These are phyloP conservation scores for Dasysyrphus tricinctus DNA, from an alignment of 2,888 invertebrate species.

Conservation along the genomic window DNA sequence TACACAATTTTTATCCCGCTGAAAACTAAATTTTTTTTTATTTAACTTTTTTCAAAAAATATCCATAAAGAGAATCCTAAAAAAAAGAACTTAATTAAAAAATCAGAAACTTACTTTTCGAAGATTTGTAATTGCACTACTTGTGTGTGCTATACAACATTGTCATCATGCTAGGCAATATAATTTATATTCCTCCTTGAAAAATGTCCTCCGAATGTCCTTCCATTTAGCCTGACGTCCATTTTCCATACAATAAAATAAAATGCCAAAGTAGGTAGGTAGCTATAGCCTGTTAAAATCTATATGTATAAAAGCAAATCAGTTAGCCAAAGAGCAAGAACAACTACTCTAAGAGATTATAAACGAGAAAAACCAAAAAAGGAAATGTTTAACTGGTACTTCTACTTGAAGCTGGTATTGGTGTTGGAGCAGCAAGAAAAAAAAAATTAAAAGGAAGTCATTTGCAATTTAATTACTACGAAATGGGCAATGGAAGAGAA, in stretches of 20 bases:
- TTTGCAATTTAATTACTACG: slow-evolving; percentile 84
- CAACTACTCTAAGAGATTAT: slow-evolving; percentile 4
- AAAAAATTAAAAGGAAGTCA: slow-evolving; percentile 80
- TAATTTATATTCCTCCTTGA: slow-evolving; percentile 38
- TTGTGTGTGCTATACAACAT: slow-evolving; percentile 31
- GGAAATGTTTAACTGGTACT: slow-evolving; percentile 47
- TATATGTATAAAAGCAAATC: slow-evolving; percentile 2
- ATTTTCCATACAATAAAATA: slow-evolving; percentile 17
- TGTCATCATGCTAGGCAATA: slow-evolving; percentile 7
- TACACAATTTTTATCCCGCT: too few relatives aligned
- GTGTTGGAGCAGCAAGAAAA: background rate
- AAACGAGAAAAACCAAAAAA: slow-evolving; percentile 5
- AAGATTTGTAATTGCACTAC: slow-evolving; percentile 61
- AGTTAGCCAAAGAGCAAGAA: background rate
- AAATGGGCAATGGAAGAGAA: slow-evolving; percentile 84
- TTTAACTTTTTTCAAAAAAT: too few relatives aligned
- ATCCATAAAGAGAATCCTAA: too few relatives aligned
- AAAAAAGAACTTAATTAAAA: slow-evolving; percentile 27
- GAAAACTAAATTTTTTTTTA: too few relatives aligned
- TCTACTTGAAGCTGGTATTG: slow-evolving; percentile 5
- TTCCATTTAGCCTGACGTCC: slow-evolving; percentile 28
- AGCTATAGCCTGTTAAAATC: slow-evolving; percentile 27
- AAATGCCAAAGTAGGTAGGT: background rate
- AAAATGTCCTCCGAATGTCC: slow-evolving; percentile 52
- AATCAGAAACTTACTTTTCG: slow-evolving; percentile 61